These are phyloP conservation scores for Cybosia mesomella DNA, from an alignment of 2,888 invertebrate genomes.

Conservation along the genomic window DNA sequence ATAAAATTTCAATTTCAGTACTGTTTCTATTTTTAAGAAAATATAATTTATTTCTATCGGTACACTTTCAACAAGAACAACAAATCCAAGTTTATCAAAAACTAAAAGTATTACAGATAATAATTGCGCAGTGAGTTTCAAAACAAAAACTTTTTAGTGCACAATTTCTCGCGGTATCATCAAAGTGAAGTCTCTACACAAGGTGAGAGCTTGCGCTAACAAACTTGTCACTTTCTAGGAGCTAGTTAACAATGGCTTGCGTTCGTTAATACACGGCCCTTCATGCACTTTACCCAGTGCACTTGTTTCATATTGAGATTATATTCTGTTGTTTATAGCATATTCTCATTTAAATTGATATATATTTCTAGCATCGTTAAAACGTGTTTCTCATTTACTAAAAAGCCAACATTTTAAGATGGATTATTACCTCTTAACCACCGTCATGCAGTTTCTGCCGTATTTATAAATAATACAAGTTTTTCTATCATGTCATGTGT, in stretches of 20 bases:
- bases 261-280: constrained; percentile 52
- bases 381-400: too few species aligned
- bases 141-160: constrained; percentile 17
- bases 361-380: too few species aligned
- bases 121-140: neutral
- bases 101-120: neutral
- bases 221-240: constrained; percentile 62
- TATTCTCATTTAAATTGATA: neutral
- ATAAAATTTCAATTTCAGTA: neutral
- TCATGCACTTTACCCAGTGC: constrained; percentile 24
- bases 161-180: constrained; percentile 20
- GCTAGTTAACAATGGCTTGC: constrained; percentile 59
- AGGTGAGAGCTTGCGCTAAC: constrained; percentile 60
- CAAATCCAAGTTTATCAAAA: constrained; percentile 2
- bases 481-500: too few species aligned
- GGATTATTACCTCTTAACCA: neutral
- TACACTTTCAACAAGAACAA: neutral
- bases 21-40: neutral
- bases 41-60: neutral
- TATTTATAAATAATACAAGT: too few species aligned
- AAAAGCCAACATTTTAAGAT: too few species aligned
- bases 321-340: neutral
- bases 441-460: too few species aligned
- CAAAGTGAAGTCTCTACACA: constrained; percentile 43
- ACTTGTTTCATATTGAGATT: constrained; percentile 17